Conservation (phyloP, 1,140 invertebrate genomes). For the Eriocheir sinensis region DNA sequence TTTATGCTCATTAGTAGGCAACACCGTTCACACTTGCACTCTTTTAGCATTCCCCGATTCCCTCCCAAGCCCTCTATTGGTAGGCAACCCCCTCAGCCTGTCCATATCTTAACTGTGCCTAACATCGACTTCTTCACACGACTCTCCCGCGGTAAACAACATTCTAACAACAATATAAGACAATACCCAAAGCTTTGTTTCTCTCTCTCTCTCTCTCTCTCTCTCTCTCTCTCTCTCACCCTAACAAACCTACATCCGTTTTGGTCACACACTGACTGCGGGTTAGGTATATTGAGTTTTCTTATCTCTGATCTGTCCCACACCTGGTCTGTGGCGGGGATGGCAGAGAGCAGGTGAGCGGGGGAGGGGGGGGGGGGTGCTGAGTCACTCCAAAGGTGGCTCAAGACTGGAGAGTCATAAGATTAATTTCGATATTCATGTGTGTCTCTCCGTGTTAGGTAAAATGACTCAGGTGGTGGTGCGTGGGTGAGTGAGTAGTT, state of each 20-base stretch:
- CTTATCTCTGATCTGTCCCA: conserved; percentile 68
- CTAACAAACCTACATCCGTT: conserved; percentile 59
- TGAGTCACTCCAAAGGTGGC: background rate
- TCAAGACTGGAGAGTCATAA: background rate
- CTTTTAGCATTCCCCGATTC: too few species aligned
- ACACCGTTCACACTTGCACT: too few species aligned
- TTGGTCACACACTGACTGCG: conserved; percentile 59
- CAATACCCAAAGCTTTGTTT: too few species aligned
- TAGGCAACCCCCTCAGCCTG: too few species aligned
- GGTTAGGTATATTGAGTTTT: conserved; percentile 63
- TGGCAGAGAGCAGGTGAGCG: conserved; percentile 28
- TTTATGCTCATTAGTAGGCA: too few species aligned
- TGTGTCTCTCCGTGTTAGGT: background rate
- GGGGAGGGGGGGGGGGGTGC: background rate
- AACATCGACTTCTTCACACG: too few species aligned
- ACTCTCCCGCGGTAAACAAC: too few species aligned
- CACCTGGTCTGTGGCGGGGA: conserved; percentile 65
- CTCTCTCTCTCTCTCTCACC: conserved; percentile 58
- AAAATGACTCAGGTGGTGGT: background rate
- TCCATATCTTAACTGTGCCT: too few species aligned
- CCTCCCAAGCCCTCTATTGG: too few species aligned
- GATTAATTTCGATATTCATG: background rate
- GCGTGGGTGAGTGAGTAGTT: background rate
- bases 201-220: conserved; percentile 58
- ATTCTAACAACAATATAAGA: too few species aligned